Conservation (phyloP, 2,797 vertebrate genomes). For the Echiichthys vipera region DNA sequence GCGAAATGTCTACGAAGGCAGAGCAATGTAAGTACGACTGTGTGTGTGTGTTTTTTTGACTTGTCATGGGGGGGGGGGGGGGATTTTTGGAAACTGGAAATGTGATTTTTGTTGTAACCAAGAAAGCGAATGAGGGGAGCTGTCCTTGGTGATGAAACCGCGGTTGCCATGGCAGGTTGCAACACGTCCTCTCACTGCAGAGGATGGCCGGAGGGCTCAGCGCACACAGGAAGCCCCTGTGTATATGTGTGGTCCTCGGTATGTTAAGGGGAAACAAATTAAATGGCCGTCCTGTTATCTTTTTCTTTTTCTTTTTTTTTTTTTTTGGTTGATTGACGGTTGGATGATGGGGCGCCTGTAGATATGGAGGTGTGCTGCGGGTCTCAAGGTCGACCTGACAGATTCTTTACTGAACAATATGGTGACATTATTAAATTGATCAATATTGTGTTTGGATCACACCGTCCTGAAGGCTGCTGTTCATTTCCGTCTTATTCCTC, state of each 20-base stretch:
- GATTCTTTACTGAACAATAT: constrained; percentile 69
- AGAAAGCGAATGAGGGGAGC: constrained; percentile 74
- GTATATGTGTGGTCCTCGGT: constrained; percentile 21
- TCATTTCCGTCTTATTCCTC: neutral
- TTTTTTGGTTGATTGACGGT: constrained; percentile 69
- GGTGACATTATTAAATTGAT: constrained; percentile 69
- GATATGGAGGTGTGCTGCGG: constrained; percentile 42
- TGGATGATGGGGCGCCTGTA: constrained; percentile 31
- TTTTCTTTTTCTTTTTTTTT: neutral
- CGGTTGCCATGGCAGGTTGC: constrained; percentile 87
- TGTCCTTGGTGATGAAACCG: constrained; percentile 86
- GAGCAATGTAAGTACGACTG: constrained; percentile 94
- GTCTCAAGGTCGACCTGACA: constrained; percentile 83
- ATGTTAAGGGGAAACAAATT: neutral
- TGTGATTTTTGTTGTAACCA: constrained; percentile 47
- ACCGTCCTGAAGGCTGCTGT: constrained; percentile 10
- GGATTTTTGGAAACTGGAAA: constrained; percentile 37
- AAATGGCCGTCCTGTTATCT: neutral
- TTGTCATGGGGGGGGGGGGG: constrained; percentile 27
- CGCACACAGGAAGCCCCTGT: constrained; percentile 33
- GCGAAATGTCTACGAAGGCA: constrained; percentile 96
- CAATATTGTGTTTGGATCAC: constrained; percentile 55
- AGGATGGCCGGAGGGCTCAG: constrained; percentile 72
- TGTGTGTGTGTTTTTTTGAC: constrained; percentile 24
- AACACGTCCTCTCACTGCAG: constrained; percentile 86